Base-by-base conservation (phyloP, 2,888 invertebrate species). In the Julus scandinavius region DNA sequence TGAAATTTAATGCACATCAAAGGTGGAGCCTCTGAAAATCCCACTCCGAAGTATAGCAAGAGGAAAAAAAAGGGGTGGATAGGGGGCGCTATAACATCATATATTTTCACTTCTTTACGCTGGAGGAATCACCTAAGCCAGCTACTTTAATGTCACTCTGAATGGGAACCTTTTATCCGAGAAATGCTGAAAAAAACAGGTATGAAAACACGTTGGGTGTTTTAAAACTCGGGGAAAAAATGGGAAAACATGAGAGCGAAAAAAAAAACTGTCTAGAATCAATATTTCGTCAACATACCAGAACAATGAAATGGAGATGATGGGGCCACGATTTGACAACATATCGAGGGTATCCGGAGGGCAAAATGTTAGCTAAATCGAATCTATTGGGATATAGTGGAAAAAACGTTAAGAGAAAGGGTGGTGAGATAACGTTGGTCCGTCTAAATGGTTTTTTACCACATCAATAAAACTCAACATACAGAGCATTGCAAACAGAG, bases 1-100 rank as follows among this genome's bases (percentile, higher is more conserved):
- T 85, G 45, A 85, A 85, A 50, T 85, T 85, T 85, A 85, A 85
- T 45, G 85, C 85, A 45, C 85, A 85, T 85, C 50, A 50, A 85
- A 85, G 85, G 85, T 85, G 85, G 80, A 80, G 29, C 38, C 80
- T 80, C 38, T 38, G 80, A 38, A 80, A 80, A 80, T 80, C 80
- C 80, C 38, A 38, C 80, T 80, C 38, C 38, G 38, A 80, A 80
- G 80, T n/a, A n/a, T 38, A 29, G 80, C 80, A 45, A 45, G 29
- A 38, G 38, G 80, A 38, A 29, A 11, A 11, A 13, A 80, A 80
- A 80, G 38, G 80, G 80, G 80, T 38, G 80, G 80, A 80, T 80
- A 38, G 38, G 29, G 80, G 38, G 29, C 11, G 38, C 80, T 13
- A 80, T 38, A 80, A 80, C 38, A 38, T 80, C 38, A 29, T 80